Evolutionary conservation across 2,113 vertebrate species (phyloP).

Genomic region (Halcyon senegalensis): DNA sequence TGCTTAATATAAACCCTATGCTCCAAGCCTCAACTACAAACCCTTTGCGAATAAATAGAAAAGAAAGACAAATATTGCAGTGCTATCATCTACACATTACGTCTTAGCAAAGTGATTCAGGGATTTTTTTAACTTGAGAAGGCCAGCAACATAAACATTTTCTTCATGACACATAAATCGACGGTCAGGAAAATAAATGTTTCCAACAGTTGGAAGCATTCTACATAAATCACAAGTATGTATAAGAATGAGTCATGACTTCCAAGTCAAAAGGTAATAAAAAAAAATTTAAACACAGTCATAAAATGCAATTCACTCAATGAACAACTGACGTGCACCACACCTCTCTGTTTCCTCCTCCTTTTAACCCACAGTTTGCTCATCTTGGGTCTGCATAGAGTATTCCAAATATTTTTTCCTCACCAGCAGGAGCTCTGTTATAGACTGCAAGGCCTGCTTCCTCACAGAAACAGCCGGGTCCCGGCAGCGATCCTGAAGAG

Average conservation of each 20-base stretch:
- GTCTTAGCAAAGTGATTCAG: slow-evolving; percentile 23
- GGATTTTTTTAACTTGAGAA: slow-evolving; percentile 33
- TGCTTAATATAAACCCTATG: slow-evolving; percentile 43
- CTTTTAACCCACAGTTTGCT: neutral
- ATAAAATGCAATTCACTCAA: neutral
- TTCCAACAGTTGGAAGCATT: slow-evolving; percentile 10
- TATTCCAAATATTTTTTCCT: neutral
- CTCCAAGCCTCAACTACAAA: neutral
- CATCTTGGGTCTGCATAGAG: rapidly evolving
- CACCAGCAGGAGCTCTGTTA: slow-evolving; percentile 90
- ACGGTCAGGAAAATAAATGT: neutral
- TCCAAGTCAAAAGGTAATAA: neutral
- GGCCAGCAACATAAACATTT: slow-evolving; percentile 51
- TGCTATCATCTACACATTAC: neutral
- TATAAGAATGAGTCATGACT: neutral
- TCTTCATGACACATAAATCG: slow-evolving; percentile 41
- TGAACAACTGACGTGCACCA: neutral
- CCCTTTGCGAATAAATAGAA: slow-evolving; percentile 45
- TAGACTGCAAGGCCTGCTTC: slow-evolving; percentile 88
- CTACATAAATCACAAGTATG: neutral
- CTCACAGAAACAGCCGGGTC: slow-evolving; percentile 90
- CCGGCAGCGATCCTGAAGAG: slow-evolving; percentile 87
- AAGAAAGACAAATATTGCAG: slow-evolving; percentile 25
- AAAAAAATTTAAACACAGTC: neutral
- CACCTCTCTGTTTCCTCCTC: neutral